phyloP scores from a whole-genome alignment of 2,797 vertebrate genomes.

The Oreochromis mossambicus region DNA sequence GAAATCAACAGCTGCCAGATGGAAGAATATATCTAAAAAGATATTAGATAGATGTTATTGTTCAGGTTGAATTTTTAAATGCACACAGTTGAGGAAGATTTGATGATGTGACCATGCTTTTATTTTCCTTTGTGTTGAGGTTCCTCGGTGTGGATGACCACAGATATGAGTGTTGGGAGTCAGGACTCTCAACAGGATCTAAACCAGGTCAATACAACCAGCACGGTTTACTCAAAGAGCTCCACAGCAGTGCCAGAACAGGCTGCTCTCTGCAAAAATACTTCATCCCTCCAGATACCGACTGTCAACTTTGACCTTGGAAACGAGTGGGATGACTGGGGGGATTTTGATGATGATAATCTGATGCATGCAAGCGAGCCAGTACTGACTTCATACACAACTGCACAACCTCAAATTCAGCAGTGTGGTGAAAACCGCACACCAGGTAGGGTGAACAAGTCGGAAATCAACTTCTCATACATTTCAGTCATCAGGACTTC shows the following conservation, averaged over 20 bases:
- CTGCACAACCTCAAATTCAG: conserved; percentile 15
- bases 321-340: conserved; percentile 83
- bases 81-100: not conserved
- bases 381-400: not conserved
- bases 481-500: not conserved
- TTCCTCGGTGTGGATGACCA: conserved; percentile 50
- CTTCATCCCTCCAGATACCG: conserved; percentile 30
- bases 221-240: not conserved
- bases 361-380: conserved; percentile 75
- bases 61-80: not conserved
- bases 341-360: conserved; percentile 86
- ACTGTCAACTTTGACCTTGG: conserved; percentile 83
- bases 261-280: not conserved
- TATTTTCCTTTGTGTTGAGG: conserved; percentile 31
- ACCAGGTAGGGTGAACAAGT: conserved; percentile 4
- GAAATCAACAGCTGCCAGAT: not conserved
- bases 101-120: not conserved
- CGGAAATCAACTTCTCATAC: not conserved
- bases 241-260: not conserved
- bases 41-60: not conserved
- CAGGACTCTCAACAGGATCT: not conserved
- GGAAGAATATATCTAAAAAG: not conserved
- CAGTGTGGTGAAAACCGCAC: conserved; percentile 8
- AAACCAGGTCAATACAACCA: not conserved
- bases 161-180: conserved; percentile 32